Base-by-base conservation (phyloP, 2,888 invertebrate species). In the Abscondita cerata region DNA sequence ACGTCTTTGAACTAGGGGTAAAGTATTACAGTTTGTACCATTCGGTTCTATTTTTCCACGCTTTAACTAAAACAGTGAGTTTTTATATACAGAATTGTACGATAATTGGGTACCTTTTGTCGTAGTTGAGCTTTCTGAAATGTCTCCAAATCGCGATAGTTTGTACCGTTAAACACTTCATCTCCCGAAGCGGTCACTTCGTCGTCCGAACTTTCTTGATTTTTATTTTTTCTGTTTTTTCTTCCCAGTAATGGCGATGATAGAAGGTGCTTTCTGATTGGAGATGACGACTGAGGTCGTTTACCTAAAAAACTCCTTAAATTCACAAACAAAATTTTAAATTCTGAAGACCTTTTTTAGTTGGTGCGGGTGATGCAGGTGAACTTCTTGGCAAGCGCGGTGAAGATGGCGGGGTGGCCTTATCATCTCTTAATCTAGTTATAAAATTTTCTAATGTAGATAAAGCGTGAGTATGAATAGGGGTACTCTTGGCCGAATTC, bases 121-220 rank as follows among this genome's bases (percentile, higher is more conserved):
- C 93, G 85, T 33, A 95, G 85, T 77, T 95, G 95, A 11, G 93
- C 93, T 78, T 95, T 95, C 80, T 96, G 95, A 79, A 95, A 95
- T 68, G 92, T 93, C 81, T 95, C 95, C 70, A 95, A 83, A 78
- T 95, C 92, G 63, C 90, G 86, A 76, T 91, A 95, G 80, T 92
- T 91, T 72, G 88, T 88, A 66, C 88, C 86, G 73, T 86, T 86
- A 71, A 84, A 84, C 62, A 86, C 81, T 78, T 85, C 85, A 47
- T 85, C 85, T 2, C 85, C 85, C 16, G 83, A 82, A 15, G 82
- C 83, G 18, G 81, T 81, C 15, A 85, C 85, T 76, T 93, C 93
- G 73, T 94, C 93, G 76, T 93, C 93, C 0, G 93, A 93, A 75
- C 93, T 93, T 76, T 92, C 92, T 61, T 81, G 75, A 13, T 86